phyloP scores from a whole-genome alignment of 2,113 vertebrate genomes.

The Ictalurus furcatus region DNA sequence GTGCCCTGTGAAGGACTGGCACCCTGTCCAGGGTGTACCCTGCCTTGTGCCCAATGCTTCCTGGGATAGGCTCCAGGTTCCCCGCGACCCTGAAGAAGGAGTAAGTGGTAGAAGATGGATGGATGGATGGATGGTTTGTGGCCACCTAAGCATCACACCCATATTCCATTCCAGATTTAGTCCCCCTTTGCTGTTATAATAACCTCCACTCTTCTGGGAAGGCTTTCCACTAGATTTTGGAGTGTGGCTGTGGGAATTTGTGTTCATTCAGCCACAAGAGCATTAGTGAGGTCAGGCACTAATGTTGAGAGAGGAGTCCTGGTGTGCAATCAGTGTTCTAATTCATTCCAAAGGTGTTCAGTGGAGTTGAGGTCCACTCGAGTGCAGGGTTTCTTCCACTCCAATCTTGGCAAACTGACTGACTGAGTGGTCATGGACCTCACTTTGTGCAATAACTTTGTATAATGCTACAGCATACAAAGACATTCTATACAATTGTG shows the following conservation, averaged over 20 bases:
- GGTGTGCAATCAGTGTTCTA: background rate
- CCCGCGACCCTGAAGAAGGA: too few species aligned
- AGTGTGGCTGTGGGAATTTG: background rate
- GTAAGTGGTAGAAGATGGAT: too few species aligned
- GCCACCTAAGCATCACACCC: background rate
- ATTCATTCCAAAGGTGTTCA: background rate
- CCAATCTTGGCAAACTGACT: background rate
- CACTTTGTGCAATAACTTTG: background rate
- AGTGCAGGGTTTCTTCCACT: background rate
- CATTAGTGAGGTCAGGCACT: background rate
- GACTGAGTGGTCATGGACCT: background rate
- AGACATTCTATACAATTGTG: background rate
- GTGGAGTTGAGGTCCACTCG: background rate
- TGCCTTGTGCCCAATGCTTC: too few species aligned
- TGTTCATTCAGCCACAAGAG: background rate
- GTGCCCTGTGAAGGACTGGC: too few species aligned
- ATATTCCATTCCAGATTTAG: background rate
- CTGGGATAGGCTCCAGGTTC: too few species aligned
- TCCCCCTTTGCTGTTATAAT: background rate
- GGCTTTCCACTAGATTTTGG: background rate
- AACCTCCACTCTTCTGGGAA: background rate
- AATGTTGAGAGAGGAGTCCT: background rate
- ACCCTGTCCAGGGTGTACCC: too few species aligned
- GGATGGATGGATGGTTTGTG: too few species aligned
- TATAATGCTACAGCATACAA: background rate